Evolutionary conservation across 2,113 vertebrate genomes (phyloP).

Genomic region (Percina caprodes): DNA sequence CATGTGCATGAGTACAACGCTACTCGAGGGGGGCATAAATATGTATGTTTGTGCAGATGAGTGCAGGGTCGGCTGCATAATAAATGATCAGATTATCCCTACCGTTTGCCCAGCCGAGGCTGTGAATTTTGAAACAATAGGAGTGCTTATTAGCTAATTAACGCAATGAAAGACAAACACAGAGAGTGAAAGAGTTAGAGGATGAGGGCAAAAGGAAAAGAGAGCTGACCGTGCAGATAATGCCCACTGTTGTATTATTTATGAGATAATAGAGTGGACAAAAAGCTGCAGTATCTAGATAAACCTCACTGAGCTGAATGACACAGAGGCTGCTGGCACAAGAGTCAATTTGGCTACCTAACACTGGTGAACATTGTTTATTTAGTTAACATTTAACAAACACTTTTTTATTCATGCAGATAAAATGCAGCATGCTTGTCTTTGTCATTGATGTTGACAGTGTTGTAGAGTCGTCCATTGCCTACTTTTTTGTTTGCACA

Average conservation of each 20-base stretch:
- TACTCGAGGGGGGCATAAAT: slow-evolving; percentile 16
- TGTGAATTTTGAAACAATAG: slow-evolving; percentile 63
- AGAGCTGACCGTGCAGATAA: slow-evolving; percentile 65
- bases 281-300: slow-evolving; percentile 53
- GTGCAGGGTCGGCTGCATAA: slow-evolving; percentile 43
- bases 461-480: neutral
- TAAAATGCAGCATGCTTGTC: neutral
- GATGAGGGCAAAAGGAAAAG: slow-evolving; percentile 25
- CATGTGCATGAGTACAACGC: neutral
- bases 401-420: slow-evolving; percentile 17
- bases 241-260: slow-evolving; percentile 53
- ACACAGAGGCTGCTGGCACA: slow-evolving; percentile 30
- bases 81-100: slow-evolving; percentile 64
- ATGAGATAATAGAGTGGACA: slow-evolving; percentile 56
- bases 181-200: slow-evolving; percentile 26
- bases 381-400: slow-evolving; percentile 34
- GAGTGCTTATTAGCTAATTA: slow-evolving; percentile 70
- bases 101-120: slow-evolving; percentile 56
- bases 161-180: slow-evolving; percentile 62
- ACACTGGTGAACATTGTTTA: slow-evolving; percentile 2
- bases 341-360: slow-evolving; percentile 23
- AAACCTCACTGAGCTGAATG: slow-evolving; percentile 48
- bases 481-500: slow-evolving; percentile 13
- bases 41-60: slow-evolving; percentile 31
- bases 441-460: slow-evolving; percentile 2